Conservation (phyloP, 2,888 invertebrate species). For the Apotomis turbidana region DNA sequence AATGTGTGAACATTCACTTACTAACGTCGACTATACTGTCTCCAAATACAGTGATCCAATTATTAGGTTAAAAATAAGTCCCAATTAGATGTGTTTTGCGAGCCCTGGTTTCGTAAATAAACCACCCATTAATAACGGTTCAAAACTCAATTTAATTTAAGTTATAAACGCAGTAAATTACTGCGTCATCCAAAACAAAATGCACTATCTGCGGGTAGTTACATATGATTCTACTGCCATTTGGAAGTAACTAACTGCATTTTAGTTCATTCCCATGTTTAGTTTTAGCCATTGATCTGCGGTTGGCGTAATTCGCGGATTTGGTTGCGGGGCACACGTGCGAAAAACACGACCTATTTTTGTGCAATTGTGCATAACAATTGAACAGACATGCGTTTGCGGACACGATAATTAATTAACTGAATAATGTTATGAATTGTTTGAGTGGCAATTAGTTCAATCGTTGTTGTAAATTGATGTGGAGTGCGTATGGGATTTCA, state of each 20-base stretch:
- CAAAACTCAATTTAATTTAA: conserved; percentile 8
- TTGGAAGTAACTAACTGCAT: neutral
- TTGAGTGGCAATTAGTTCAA: conserved; percentile 15
- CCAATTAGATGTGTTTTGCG: conserved; percentile 5
- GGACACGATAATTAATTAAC: conserved; percentile 20
- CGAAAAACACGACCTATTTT: conserved; percentile 43
- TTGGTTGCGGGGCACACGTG: conserved; percentile 53
- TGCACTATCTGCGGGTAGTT: neutral
- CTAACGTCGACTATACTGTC: neutral
- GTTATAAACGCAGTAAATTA: conserved; percentile 9
- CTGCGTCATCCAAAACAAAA: neutral
- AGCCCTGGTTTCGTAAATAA: neutral
- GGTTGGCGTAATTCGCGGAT: conserved; percentile 71
- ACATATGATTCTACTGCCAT: neutral
- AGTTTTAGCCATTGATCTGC: conserved; percentile 65
- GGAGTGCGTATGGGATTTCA: neutral
- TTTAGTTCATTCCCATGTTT: conserved; percentile 49
- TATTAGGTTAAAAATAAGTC: neutral
- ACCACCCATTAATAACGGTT: neutral
- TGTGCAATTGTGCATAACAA: conserved; percentile 27
- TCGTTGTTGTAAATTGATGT: neutral
- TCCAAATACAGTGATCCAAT: neutral
- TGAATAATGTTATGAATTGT: conserved; percentile 19
- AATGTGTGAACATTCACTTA: no score
- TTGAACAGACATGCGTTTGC: conserved; percentile 29